Conservation (phyloP, 2,113 vertebrate species). For the Petrocephalus zakoni region DNA sequence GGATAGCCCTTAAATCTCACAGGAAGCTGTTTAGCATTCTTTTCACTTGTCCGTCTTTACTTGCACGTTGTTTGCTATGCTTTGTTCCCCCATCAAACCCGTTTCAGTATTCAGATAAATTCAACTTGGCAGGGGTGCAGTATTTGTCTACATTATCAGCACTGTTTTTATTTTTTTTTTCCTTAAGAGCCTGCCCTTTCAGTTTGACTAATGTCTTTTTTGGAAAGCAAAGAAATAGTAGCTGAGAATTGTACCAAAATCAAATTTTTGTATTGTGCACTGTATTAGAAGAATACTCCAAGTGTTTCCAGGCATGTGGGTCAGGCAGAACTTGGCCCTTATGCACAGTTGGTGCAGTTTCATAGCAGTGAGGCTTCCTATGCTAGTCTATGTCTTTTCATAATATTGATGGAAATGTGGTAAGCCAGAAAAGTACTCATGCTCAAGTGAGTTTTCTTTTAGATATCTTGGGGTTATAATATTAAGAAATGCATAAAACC, state of each 20-base stretch:
- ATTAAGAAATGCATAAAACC: not conserved
- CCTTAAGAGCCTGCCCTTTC: not conserved
- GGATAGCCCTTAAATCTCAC: not conserved
- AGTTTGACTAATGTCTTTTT: not conserved
- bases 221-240: not conserved
- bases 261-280: not conserved
- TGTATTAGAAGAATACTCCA: not conserved
- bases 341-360: not conserved
- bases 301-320: not conserved
- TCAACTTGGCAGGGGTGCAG: slow-evolving; percentile 1
- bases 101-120: slow-evolving; percentile 18
- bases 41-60: not conserved
- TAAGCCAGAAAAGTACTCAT: not conserved
- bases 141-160: not conserved
- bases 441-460: not conserved
- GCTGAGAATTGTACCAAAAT: not conserved
- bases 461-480: not conserved
- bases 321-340: not conserved
- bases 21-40: slow-evolving; percentile 9
- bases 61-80: not conserved
- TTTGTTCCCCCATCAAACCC: slow-evolving; percentile 16
- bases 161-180: not conserved
- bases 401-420: not conserved
- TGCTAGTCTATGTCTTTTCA: not conserved
- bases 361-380: not conserved